These are phyloP conservation scores for Pycnonotus jocosus DNA, from an alignment of 2,113 vertebrate species.

Conservation along the genomic window DNA sequence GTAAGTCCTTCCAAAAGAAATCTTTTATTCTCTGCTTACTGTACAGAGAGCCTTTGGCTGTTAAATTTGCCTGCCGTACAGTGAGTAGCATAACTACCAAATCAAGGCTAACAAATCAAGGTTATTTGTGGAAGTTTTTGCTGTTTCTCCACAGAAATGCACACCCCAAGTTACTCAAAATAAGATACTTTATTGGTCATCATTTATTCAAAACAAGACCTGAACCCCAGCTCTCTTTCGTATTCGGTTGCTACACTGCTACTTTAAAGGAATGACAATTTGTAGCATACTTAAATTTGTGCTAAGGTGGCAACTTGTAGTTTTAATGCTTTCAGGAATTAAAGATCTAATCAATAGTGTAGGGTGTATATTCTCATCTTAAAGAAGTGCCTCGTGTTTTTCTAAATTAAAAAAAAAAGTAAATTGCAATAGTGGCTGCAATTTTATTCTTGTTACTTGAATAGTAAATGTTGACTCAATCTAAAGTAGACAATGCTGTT, in stretches of 20 bases:
- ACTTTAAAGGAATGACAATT: background rate
- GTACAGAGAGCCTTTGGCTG: background rate
- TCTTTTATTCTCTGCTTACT: background rate
- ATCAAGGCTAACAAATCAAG: background rate
- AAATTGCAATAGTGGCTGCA: background rate
- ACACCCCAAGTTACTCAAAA: background rate
- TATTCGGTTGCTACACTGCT: background rate
- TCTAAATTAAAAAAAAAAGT: background rate
- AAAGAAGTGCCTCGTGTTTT: background rate
- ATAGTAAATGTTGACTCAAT: background rate
- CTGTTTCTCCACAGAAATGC: background rate
- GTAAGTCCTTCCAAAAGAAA: background rate
- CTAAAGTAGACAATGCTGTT: background rate
- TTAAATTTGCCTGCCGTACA: background rate
- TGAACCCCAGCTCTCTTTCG: rapidly evolving
- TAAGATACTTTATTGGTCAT: background rate
- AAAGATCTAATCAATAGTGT: background rate
- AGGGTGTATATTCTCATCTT: background rate
- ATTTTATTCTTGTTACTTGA: background rate
- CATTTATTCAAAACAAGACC: background rate
- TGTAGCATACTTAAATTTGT: background rate
- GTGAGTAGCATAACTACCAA: rapidly evolving
- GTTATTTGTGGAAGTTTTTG: background rate
- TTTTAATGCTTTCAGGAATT: background rate
- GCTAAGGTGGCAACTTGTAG: background rate